phyloP scores from a whole-genome alignment of 1,140 invertebrate species.

The Andrena cerasifolii region DNA sequence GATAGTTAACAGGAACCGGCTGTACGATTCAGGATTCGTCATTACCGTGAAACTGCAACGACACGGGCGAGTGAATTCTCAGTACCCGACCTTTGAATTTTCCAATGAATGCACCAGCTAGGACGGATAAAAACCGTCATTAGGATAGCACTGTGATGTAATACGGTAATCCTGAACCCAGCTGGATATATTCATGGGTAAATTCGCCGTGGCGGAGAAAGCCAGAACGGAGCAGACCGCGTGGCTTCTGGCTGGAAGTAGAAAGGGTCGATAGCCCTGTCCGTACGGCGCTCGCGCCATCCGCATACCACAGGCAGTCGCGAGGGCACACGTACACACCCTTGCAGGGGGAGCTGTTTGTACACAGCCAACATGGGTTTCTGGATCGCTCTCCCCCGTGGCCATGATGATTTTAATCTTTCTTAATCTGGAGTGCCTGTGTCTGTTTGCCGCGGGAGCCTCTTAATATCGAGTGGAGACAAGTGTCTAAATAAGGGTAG shows the following conservation, averaged over 20 bases:
- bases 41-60: neutral
- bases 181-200: constrained; percentile 12
- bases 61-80: neutral
- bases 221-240: constrained; percentile 58
- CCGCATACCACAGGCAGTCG: constrained; percentile 29
- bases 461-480: too few relatives aligned
- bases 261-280: constrained; percentile 75
- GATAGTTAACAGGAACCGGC: neutral
- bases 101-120: neutral
- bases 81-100: neutral
- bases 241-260: constrained; percentile 62
- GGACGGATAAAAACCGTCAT: neutral
- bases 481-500: too few relatives aligned
- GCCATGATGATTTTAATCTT: too few relatives aligned
- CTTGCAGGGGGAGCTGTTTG: neutral
- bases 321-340: neutral
- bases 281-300: constrained; percentile 72
- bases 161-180: neutral
- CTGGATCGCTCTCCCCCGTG: neutral
- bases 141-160: constrained; percentile 6
- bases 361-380: constrained; percentile 21
- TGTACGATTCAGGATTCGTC: neutral
- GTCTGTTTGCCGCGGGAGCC: too few relatives aligned
- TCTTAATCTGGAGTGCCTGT: too few relatives aligned
- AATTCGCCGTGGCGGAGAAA: constrained; percentile 8